Conservation (phyloP, 2,797 vertebrate genomes). For the Melanotaenia nigrans region DNA sequence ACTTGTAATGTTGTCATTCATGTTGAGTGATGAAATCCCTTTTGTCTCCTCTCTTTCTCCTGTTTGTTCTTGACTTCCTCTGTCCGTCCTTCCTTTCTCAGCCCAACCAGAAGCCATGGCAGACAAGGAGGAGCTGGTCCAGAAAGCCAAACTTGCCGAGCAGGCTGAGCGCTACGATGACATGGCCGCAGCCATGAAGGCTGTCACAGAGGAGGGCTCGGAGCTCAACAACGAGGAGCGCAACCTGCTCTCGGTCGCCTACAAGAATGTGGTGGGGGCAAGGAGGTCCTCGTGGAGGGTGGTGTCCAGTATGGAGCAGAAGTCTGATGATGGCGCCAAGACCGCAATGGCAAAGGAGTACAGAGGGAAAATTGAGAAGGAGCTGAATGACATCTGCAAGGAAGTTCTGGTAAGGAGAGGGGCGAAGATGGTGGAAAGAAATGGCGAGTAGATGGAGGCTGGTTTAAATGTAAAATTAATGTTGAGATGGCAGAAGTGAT, state of each 20-base stretch:
- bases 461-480: background rate
- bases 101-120: slow-evolving; percentile 77
- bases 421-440: background rate
- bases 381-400: slow-evolving; percentile 93
- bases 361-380: slow-evolving; percentile 90
- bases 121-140: slow-evolving; percentile 89
- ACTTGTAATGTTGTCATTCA: slow-evolving; percentile 12
- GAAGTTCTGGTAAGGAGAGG: slow-evolving; percentile 92
- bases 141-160: slow-evolving; percentile 95
- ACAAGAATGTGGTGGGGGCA: slow-evolving; percentile 97
- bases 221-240: slow-evolving; percentile 94
- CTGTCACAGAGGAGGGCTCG: slow-evolving; percentile 84
- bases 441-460: background rate
- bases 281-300: slow-evolving; percentile 96
- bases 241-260: slow-evolving; percentile 96
- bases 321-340: slow-evolving; percentile 85
- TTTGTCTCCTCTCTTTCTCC: slow-evolving; percentile 20
- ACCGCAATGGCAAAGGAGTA: slow-evolving; percentile 88
- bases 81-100: slow-evolving; percentile 38
- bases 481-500: background rate
- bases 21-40: slow-evolving; percentile 17
- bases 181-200: slow-evolving; percentile 95
- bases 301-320: slow-evolving; percentile 92
- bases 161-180: slow-evolving; percentile 98
- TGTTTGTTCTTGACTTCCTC: slow-evolving; percentile 37